Evolutionary conservation across 2,113 vertebrate genomes (phyloP), one percentile per base, ranked within the genome.

Genomic region (Sialia sialis): DNA sequence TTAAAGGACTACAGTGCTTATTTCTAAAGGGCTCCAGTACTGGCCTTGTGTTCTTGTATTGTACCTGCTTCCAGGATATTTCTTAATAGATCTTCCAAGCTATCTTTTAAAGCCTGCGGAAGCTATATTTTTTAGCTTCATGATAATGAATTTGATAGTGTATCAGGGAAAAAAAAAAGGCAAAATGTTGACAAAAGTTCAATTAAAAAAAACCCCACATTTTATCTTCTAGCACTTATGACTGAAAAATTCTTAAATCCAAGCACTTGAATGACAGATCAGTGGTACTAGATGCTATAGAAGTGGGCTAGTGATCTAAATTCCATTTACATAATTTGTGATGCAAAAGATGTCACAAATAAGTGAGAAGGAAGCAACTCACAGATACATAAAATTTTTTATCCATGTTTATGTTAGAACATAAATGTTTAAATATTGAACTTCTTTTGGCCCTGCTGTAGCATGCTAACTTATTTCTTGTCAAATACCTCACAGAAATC

Each of bases 341-440:
- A 70, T 74, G 7, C 63, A 72, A 73, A 78, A 78, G 1, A 19
- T 69, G 25, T 23, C n/a, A 83, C 64, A 77, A 59, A 55, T 84
- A 88, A 93, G 77, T 30, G n/a, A 90, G 36, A 92, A 52, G 26
- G 60, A 94, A 95, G 49, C 9, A 41, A 52, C n/a, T 68, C 44
- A 76, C 22, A 75, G 69, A 92, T 46, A 86, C 72, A 78, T 29
- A 64, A 19, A 44, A 22, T 1, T 69, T 93, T 80, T 84, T 49
- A 92, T 84, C 94, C 94, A 0, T 92, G 80, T 92, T 93, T 94
- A 81, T 41, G 14, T 91, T 92, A 68, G 43, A 63, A 76, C 34
- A 34, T 60, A 94, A 96, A 60, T 66, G 74, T 94, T 95, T 95
- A 52, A 78, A 84, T 69, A 54, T 23, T 97, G 89, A 84, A 90